phyloP scores from a whole-genome alignment of 1,140 invertebrate species.

The Magallana angulata region DNA sequence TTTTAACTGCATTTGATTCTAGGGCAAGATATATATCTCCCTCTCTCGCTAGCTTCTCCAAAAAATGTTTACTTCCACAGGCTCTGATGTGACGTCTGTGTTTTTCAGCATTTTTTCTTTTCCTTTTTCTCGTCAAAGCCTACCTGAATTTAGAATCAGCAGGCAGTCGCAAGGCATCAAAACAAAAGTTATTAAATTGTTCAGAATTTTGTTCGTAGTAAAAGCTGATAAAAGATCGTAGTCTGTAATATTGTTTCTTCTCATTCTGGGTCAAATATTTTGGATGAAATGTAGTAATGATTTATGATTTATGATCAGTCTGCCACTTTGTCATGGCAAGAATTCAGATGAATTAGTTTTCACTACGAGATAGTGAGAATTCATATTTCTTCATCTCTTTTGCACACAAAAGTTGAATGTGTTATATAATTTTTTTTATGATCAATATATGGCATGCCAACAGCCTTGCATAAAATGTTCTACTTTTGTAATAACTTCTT shows the following conservation, averaged over 20 bases:
- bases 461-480: not conserved
- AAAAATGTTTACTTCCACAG: constrained; percentile 9
- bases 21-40: constrained; percentile 18
- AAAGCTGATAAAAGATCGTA: too few species aligned
- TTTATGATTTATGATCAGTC: not conserved
- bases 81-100: not conserved
- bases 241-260: not conserved
- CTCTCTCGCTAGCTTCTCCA: not conserved
- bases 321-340: not conserved
- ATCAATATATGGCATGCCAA: not conserved
- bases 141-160: constrained; percentile 5
- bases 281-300: not conserved
- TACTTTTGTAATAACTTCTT: not conserved
- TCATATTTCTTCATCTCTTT: not conserved
- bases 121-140: not conserved
- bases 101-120: not conserved
- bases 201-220: not conserved
- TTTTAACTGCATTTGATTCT: constrained; percentile 26
- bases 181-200: not conserved
- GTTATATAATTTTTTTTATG: not conserved
- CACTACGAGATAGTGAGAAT: not conserved
- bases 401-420: not conserved
- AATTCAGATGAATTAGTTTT: not conserved
- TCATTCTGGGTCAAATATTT: not conserved
- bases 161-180: not conserved